Percentiles rank a stretch among this genome's conserved stretches.
These are phyloP conservation scores for Garrulus glandarius DNA, from an alignment of 2,797 vertebrate genomes.

Conservation along the genomic window DNA sequence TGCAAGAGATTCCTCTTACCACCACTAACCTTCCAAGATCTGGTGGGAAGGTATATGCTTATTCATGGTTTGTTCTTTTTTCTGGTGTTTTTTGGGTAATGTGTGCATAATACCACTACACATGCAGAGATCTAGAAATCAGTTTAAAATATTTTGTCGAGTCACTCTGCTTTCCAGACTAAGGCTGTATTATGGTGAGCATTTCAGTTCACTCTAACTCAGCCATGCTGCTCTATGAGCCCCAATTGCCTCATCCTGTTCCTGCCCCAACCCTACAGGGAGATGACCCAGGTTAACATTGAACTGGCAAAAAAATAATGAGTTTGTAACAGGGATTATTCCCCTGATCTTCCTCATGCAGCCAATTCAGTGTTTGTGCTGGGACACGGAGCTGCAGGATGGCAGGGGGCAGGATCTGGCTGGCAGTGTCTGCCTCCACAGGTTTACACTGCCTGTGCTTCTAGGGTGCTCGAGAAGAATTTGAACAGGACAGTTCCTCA, in stretches of 20 bases:
- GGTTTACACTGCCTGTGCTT: not conserved
- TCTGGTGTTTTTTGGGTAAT: accelerated
- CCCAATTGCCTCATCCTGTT: accelerated
- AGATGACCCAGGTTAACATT: not conserved
- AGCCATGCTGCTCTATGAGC: not conserved
- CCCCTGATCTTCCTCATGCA: not conserved
- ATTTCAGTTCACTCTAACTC: not conserved
- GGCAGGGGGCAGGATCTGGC: not conserved
- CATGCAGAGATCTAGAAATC: not conserved
- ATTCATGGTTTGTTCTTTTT: not conserved
- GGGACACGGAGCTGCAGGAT: not conserved
- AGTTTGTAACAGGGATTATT: not conserved
- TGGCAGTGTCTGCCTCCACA: not conserved
- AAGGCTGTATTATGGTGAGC: not conserved
- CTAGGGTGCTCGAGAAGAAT: not conserved
- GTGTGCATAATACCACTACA: not conserved
- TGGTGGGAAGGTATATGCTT: not conserved
- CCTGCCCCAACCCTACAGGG: not conserved
- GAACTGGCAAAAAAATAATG: not conserved
- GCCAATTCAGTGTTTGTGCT: not conserved
- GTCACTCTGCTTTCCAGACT: not conserved
- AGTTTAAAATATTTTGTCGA: not conserved
- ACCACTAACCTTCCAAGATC: not conserved
- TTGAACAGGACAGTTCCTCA: not conserved
- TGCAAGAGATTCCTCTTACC: not conserved